phyloP scores from a whole-genome alignment of 2,797 vertebrate genomes.

The Lepilemur septentrionalis region DNA sequence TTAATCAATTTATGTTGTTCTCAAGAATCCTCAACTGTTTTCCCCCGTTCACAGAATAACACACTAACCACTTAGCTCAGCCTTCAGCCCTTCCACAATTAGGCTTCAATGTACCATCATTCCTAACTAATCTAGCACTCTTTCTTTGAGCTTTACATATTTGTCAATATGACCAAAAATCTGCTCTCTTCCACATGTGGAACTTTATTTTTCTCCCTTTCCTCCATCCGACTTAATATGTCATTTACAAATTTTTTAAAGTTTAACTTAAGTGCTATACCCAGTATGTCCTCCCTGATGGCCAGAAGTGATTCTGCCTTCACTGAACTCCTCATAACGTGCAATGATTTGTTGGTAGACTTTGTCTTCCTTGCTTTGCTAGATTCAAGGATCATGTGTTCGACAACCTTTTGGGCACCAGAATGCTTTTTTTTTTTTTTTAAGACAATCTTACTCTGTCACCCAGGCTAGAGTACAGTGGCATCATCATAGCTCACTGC shows the following conservation, averaged over 20 bases:
- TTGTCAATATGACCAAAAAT: neutral
- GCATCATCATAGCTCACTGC: too few species aligned
- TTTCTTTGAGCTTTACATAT: neutral
- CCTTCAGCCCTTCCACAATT: neutral
- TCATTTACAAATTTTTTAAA: neutral
- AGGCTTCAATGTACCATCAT: neutral
- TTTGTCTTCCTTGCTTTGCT: constrained; percentile 6
- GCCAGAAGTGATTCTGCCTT: neutral
- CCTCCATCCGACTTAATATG: neutral
- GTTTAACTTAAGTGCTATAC: neutral
- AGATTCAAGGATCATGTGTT: neutral
- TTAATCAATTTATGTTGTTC: neutral
- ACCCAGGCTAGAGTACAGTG: too few species aligned
- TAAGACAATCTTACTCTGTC: too few species aligned
- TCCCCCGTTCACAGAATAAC: neutral
- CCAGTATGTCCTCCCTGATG: neutral
- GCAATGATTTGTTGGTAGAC: neutral
- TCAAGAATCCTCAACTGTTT: neutral
- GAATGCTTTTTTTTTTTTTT: neutral
- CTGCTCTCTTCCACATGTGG: neutral
- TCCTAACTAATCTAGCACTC: neutral
- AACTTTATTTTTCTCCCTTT: neutral
- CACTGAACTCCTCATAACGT: neutral
- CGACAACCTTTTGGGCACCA: neutral
- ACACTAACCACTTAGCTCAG: neutral